Percentiles rank a stretch among this genome's conserved stretches.
Evolutionary conservation across 1,140 invertebrate species (phyloP).

Genomic region (Tetragnatha versicolor): DNA sequence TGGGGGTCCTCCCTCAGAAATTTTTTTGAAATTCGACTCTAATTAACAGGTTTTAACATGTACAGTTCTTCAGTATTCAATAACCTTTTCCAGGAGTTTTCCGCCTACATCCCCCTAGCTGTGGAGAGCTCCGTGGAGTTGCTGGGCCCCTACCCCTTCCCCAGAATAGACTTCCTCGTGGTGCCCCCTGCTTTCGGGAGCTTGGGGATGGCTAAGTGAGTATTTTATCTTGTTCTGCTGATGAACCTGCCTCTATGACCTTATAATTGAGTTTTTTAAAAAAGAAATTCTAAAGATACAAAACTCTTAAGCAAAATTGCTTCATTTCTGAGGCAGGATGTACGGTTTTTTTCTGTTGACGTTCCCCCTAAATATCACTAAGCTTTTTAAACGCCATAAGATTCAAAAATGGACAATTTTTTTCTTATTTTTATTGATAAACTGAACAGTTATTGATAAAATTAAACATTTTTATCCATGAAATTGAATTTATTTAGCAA

Average conservation of each 20-base stretch:
- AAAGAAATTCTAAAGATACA: background rate
- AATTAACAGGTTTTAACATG: no score
- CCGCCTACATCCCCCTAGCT: constrained; percentile 58
- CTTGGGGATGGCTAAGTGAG: constrained; percentile 64
- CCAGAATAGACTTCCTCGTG: constrained; percentile 64
- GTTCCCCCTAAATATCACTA: no score
- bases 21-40: no score
- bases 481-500: no score
- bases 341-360: background rate
- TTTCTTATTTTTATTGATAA: no score
- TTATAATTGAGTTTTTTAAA: background rate
- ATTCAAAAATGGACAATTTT: no score
- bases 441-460: no score
- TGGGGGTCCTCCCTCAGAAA: no score
- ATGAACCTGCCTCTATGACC: background rate
- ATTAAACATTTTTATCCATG: no score
- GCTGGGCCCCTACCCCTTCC: constrained; percentile 64
- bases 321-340: background rate
- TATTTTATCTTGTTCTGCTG: background rate
- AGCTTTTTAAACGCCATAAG: no score
- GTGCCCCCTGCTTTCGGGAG: constrained; percentile 64
- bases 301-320: background rate
- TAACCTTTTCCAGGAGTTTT: constrained; percentile 54
- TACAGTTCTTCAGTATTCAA: no score
- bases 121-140: constrained; percentile 58